Base-by-base conservation (phyloP, 1,140 invertebrate genomes). In the Caenorhabditis latens region DNA sequence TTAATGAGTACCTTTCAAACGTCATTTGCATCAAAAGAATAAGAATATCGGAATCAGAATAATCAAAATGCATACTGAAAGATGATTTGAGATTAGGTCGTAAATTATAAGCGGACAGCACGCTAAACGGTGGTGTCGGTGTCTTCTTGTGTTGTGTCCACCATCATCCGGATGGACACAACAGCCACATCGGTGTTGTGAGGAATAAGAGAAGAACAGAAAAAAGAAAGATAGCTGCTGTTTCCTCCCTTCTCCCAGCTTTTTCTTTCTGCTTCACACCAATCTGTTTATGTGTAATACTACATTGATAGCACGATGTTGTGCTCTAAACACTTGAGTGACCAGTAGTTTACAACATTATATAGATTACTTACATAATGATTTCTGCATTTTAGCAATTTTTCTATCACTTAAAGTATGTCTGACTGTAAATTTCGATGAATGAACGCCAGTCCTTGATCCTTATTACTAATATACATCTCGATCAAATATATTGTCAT, bases 91-190 rank as follows among this genome's bases (percentile, higher is more conserved):
- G 46, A 79, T 50, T 48, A 46, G 71, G 46, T 79, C 71, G 46
- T 79, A 79, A 50, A 50, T 79, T 79, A 71, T 71, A 79, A 53
- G 71, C 42, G 65, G 14, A 46, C 65, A 71, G 43, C 71, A 43
- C 46, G 71, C 71, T 79, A 79, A 79, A 50, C 71, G 43, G 43
- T 79, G 46, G 71, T 79, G 65, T 50, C 46, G 71, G 40, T 50
- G 43, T 79, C 46, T 43, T 71, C 43, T 71, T 71, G 19, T 71
- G 43, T 71, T 71, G 40, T 53, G 71, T 50, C 46, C 71, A 42
- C 42, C 65, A 63, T 63, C 65, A 46, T 71, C 65, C 65, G 65
- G 65, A 71, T 63, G 61, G 61, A 63, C 61, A 63, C 65, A 71
- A 46, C 40, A 71, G 65, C 21, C n/a, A 21, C 43, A 48, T 5